Evolutionary conservation across 2,888 invertebrate species (phyloP).

Genomic region (Mimumesa dahlbomi): DNA sequence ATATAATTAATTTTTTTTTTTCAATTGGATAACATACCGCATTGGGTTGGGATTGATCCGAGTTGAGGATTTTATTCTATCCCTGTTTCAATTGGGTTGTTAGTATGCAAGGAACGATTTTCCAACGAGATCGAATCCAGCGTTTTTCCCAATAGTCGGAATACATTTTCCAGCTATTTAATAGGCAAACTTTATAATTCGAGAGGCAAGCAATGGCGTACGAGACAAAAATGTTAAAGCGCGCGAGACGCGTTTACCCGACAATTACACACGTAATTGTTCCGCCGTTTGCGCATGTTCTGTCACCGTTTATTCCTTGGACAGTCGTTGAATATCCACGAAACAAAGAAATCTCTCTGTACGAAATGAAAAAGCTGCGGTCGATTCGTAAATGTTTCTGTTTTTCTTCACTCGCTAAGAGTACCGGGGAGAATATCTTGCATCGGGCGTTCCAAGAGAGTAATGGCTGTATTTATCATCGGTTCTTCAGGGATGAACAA

Average conservation of each 20-base stretch:
- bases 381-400: conserved; percentile 29
- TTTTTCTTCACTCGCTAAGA: conserved; percentile 29
- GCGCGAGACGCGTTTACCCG: no score
- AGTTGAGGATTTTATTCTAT: no score
- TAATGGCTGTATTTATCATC: conserved; percentile 57
- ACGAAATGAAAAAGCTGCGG: conserved; percentile 10
- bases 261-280: no score
- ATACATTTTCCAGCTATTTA: background rate
- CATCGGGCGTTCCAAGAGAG: conserved; percentile 35
- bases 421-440: conserved; percentile 38
- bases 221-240: no score
- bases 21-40: no score
- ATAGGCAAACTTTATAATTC: background rate
- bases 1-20: no score
- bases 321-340: background rate
- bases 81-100: background rate
- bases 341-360: background rate
- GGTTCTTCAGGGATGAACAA: conserved; percentile 31
- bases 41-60: no score
- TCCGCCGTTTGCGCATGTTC: no score
- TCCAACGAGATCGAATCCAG: background rate
- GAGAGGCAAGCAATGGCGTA: no score
- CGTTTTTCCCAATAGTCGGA: background rate
- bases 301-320: background rate
- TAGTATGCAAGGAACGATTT: conserved; percentile 11